phyloP scores from a whole-genome alignment of 2,797 vertebrate genomes.

The Squalus acanthias region DNA sequence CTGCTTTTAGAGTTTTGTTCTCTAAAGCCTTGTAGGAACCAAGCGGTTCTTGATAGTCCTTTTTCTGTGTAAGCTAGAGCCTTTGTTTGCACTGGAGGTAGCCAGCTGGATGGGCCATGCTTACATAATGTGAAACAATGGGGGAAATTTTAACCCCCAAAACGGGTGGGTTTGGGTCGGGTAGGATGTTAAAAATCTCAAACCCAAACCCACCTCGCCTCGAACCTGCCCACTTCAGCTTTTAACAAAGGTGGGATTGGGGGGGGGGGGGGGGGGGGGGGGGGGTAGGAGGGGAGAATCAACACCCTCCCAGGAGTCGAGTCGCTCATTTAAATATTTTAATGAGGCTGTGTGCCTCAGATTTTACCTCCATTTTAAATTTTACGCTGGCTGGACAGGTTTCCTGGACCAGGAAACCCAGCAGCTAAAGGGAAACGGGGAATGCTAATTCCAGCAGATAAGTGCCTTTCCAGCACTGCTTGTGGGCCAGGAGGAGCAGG shows the following conservation, averaged over 20 bases:
- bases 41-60: background rate
- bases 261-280: too few species aligned
- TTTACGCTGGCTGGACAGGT: background rate
- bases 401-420: too few species aligned
- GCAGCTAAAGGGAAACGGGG: too few species aligned
- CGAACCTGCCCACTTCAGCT: background rate
- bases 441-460: background rate
- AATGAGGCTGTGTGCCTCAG: background rate
- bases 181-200: background rate
- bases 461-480: background rate
- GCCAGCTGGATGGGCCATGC: background rate
- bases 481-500: background rate
- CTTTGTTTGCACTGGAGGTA: background rate
- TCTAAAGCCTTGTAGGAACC: background rate
- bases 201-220: background rate
- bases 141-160: background rate
- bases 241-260: background rate
- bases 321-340: background rate
- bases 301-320: background rate
- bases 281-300: background rate
- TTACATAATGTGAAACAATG: background rate
- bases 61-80: background rate
- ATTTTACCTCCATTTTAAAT: background rate
- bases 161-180: background rate
- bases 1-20: background rate